Conservation (phyloP, 2,888 invertebrate genomes). For the Nemotelus pantherinus region DNA sequence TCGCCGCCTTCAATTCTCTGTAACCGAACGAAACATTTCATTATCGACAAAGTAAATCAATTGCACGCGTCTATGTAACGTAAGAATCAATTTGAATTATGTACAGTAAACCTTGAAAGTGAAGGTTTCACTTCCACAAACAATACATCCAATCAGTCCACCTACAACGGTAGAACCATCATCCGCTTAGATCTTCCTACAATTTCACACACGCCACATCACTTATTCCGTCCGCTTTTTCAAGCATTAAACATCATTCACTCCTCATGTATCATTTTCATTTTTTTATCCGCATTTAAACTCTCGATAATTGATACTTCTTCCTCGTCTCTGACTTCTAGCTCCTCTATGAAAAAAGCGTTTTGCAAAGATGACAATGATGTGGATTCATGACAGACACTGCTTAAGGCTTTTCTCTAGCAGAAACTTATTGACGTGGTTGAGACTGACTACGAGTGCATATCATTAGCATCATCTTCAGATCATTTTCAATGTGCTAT, state of each 20-base stretch:
- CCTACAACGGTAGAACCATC: conserved; percentile 13
- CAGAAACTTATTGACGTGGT: not conserved
- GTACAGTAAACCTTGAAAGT: not conserved
- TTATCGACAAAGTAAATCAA: not conserved
- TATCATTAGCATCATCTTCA: conserved; percentile 15
- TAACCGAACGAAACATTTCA: conserved; percentile 56
- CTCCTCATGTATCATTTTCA: too few species aligned
- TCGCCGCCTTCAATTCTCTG: conserved; percentile 76
- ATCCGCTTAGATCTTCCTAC: not conserved
- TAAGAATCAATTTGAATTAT: not conserved
- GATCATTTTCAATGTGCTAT: conserved; percentile 17
- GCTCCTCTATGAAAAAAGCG: not conserved
- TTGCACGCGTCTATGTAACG: not conserved
- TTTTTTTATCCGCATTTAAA: too few species aligned
- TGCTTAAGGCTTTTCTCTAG: not conserved
- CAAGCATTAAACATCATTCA: too few species aligned
- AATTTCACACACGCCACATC: not conserved
- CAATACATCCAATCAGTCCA: not conserved
- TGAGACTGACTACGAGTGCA: not conserved
- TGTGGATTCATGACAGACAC: not conserved
- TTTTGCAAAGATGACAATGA: conserved; percentile 18
- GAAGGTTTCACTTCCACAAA: not conserved
- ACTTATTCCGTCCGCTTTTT: too few species aligned
- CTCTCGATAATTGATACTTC: too few species aligned
- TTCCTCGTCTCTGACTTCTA: too few species aligned